A percentile compares a stretch with the other conserved stretches of the same genome.
phyloP scores from a whole-genome alignment of 2,113 vertebrate genomes.

The Callipepla californica region DNA sequence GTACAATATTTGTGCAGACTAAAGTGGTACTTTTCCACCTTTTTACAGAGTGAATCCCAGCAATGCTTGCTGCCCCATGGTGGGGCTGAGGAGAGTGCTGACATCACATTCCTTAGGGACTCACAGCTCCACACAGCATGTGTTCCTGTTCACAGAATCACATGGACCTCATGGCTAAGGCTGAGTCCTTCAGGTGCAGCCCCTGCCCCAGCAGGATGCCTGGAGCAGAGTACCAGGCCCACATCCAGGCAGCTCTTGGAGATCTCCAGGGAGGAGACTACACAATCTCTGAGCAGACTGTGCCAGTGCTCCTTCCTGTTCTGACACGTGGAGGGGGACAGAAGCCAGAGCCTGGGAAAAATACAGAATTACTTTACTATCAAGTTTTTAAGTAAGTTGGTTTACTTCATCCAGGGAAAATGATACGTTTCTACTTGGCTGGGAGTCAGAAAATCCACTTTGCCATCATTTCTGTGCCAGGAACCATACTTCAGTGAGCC shows the following conservation, averaged over 20 bases:
- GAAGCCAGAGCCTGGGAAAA: not conserved
- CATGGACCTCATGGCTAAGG: not conserved
- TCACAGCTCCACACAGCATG: too few relatives aligned
- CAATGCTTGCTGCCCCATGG: not conserved
- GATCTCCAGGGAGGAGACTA: not conserved
- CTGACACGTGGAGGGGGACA: not conserved
- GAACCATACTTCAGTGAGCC: not conserved
- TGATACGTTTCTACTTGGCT: fast-evolving
- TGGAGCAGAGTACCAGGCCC: not conserved
- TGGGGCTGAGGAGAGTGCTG: not conserved
- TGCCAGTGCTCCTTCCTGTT: not conserved
- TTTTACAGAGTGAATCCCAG: not conserved
- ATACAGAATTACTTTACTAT: not conserved
- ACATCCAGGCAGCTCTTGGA: not conserved
- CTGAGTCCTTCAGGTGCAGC: not conserved
- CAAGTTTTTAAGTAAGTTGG: not conserved
- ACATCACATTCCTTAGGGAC: not conserved
- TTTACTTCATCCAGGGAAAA: not conserved
- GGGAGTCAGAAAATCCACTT: not conserved
- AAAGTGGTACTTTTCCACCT: not conserved
- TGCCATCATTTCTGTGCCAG: not conserved
- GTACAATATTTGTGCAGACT: not conserved
- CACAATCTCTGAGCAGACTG: not conserved
- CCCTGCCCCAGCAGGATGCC: not conserved
- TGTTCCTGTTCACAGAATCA: not conserved